Evolutionary conservation across 2,888 invertebrate species (phyloP).

Genomic region (Lepidonotus clava): DNA sequence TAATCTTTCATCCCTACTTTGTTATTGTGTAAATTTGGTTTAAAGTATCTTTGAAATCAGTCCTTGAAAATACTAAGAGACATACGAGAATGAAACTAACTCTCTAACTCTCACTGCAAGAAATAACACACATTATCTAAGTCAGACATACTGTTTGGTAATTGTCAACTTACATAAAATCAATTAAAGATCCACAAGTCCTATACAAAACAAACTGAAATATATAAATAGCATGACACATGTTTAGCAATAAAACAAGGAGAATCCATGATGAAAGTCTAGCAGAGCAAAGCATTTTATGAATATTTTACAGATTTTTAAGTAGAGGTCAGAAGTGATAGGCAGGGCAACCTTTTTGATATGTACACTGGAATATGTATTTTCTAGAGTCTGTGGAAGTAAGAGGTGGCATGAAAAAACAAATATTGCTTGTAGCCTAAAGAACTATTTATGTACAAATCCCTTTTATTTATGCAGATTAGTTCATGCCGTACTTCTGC

Average conservation of each 20-base stretch:
- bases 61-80: background rate
- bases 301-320: no score
- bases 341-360: background rate
- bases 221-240: background rate
- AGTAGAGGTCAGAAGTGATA: no score
- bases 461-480: no score
- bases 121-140: background rate
- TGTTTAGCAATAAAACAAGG: background rate
- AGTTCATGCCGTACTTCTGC: no score
- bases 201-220: background rate
- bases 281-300: no score
- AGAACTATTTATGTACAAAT: conserved; percentile 7
- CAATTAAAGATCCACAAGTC: background rate
- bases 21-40: no score
- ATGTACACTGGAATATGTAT: background rate
- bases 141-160: background rate
- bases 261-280: no score
- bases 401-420: background rate
- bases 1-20: no score
- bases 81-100: background rate
- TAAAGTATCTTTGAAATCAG: background rate
- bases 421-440: background rate
- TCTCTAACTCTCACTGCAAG: background rate
- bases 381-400: no score
- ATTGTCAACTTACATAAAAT: background rate